Evolutionary conservation across 2,113 vertebrate species (phyloP), one percentile per base, ranked within the genome.

Genomic region (Oceanites oceanicus): DNA sequence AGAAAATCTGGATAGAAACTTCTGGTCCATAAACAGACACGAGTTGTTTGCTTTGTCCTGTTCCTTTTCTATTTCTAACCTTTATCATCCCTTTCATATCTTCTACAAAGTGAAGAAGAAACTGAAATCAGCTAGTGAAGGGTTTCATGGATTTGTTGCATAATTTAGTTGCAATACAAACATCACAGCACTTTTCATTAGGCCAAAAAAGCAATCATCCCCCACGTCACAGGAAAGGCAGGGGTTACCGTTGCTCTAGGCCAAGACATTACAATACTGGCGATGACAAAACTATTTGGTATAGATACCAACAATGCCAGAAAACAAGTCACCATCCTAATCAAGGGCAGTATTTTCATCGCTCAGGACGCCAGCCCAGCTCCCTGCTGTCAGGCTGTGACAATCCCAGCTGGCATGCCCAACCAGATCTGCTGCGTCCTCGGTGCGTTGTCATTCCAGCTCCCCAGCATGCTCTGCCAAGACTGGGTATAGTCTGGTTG

Each of bases 251-350:
- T 1, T 63, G 80, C 50, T 71, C 76, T 11, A 45, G 84, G 83
- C 90, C 80, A 67, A 74, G 88, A 40, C 71, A 61, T 73, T 66
- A 96, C 62, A 88, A 63, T 88, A 74, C 53, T 11, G 84, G 49
- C 7, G 52, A 94, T 72, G 92, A 87, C 83, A 94, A 90, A 92
- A 86, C 88, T 83, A 59, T 93, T 66, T 90, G 77, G 91, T 85
- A 76, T 25, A 73, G 91, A 50, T 62, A 47, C 82, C 95, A 79
- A 12, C 68, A 76, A n/a, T 52, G 50, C 50, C 62, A 77, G 77
- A 61, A 92, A 90, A 90, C 61, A 88, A 94, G 62, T 44, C 82
- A 45, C 78, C 47, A 61, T 70, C 91, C 82, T 87, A 92, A 77
- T 62, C 50, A 40, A 77, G 74, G 73, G 85, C 91, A 80, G 85